A percentile compares a stretch with the other conserved stretches of the same genome.
Evolutionary conservation across 1,140 invertebrate genomes (phyloP).

Genomic region (Rhizoglyphus robini): DNA sequence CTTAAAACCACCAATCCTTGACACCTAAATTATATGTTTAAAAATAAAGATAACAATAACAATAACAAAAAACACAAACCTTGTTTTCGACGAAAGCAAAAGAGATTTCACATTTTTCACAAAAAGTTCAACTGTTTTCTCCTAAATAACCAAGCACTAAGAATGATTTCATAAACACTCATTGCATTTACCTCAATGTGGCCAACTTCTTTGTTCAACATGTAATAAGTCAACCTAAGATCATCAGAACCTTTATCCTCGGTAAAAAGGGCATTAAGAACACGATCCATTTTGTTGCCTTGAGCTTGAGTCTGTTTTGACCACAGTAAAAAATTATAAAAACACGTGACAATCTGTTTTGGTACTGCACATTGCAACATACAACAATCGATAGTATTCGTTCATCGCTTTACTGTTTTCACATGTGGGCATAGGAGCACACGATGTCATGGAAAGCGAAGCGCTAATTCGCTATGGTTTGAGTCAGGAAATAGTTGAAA

Average conservation of each 20-base stretch:
- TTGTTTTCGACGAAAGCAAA: background rate
- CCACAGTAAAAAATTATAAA: too few relatives aligned
- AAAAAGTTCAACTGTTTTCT: background rate
- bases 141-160: background rate
- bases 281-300: background rate
- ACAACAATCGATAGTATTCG: too few relatives aligned
- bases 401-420: too few relatives aligned
- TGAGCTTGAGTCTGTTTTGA: too few relatives aligned
- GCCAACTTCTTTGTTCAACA: background rate
- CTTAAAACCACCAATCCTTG: background rate
- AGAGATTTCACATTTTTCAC: conserved; percentile 2
- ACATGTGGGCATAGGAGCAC: too few relatives aligned
- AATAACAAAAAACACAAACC: background rate
- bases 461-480: too few relatives aligned
- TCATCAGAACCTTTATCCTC: background rate
- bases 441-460: too few relatives aligned
- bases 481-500: too few relatives aligned
- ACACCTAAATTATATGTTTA: background rate
- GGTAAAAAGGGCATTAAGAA: background rate
- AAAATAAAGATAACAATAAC: background rate
- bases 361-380: background rate
- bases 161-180: background rate
- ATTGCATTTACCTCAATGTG: background rate
- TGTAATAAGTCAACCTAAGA: background rate
- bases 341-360: too few relatives aligned